Evolutionary conservation across 2,797 vertebrate species (phyloP).

Genomic region (Leptoclinus maculatus): DNA sequence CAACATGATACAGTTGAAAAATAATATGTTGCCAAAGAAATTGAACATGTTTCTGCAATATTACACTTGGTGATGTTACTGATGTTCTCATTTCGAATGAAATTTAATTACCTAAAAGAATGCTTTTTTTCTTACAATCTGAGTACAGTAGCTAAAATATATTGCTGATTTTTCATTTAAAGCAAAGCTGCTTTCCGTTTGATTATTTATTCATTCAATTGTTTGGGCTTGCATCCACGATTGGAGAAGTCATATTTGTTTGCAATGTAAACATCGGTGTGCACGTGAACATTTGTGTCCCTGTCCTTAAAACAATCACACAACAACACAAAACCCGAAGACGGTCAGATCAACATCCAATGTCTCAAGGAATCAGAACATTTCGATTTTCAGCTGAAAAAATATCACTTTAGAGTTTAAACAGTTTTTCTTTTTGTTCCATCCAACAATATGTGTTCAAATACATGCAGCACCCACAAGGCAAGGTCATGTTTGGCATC

Average conservation of each 20-base stretch:
- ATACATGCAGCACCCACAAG: slow-evolving; percentile 18
- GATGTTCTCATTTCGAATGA: not conserved
- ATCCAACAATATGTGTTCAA: slow-evolving; percentile 6
- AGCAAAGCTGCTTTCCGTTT: not conserved
- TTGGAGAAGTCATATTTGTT: not conserved
- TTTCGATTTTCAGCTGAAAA: not conserved
- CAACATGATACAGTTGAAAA: not conserved
- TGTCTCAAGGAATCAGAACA: slow-evolving; percentile 12
- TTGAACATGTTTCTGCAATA: not conserved
- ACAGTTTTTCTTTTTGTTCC: not conserved
- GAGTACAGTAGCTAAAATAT: not conserved
- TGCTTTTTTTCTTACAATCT: not conserved
- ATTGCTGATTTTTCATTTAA: not conserved
- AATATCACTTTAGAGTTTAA: not conserved
- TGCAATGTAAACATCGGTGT: not conserved
- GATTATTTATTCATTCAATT: not conserved
- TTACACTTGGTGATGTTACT: not conserved
- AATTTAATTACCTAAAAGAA: not conserved
- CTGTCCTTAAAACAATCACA: not conserved
- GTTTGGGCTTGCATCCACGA: slow-evolving; percentile 15
- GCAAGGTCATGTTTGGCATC: slow-evolving; percentile 37
- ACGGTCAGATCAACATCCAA: not conserved
- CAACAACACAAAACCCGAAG: not conserved
- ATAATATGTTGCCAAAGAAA: not conserved
- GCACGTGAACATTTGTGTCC: not conserved